Evolutionary conservation across 1,140 invertebrate species (phyloP).

Genomic region (Aphaenogaster rudis): DNA sequence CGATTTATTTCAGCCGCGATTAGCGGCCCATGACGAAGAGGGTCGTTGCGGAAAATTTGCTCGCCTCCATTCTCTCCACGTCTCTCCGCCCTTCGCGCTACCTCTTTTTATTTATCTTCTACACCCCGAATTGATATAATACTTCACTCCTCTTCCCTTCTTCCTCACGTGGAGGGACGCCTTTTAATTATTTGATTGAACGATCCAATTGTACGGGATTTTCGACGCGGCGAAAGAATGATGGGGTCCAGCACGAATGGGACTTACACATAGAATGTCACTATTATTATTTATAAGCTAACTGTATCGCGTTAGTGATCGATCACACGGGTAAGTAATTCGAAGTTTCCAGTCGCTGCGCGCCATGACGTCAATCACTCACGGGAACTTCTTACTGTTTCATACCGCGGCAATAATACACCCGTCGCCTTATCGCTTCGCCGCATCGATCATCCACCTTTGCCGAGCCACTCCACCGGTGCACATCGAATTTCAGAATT

Average conservation of each 20-base stretch:
- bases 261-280: background rate
- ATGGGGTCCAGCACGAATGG: background rate
- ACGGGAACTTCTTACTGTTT: constrained; percentile 55
- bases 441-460: constrained; percentile 55
- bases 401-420: constrained; percentile 51
- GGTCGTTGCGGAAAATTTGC: constrained; percentile 50
- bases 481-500: constrained; percentile 61
- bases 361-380: constrained; percentile 48
- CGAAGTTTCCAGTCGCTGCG: constrained; percentile 48
- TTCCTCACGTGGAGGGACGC: background rate
- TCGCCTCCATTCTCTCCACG: constrained; percentile 12
- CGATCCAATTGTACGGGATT: background rate
- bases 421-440: constrained; percentile 53
- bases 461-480: constrained; percentile 9
- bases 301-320: constrained; percentile 33
- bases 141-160: background rate
- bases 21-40: constrained; percentile 52
- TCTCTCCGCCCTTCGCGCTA: background rate
- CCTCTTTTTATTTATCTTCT: constrained; percentile 21
- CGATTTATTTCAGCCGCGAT: constrained; percentile 68
- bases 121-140: constrained; percentile 20
- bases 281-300: constrained; percentile 56
- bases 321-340: constrained; percentile 54
- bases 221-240: background rate
- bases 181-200: constrained; percentile 31